Base-by-base conservation (phyloP, 2,888 invertebrate species). In the Cancer borealis region DNA sequence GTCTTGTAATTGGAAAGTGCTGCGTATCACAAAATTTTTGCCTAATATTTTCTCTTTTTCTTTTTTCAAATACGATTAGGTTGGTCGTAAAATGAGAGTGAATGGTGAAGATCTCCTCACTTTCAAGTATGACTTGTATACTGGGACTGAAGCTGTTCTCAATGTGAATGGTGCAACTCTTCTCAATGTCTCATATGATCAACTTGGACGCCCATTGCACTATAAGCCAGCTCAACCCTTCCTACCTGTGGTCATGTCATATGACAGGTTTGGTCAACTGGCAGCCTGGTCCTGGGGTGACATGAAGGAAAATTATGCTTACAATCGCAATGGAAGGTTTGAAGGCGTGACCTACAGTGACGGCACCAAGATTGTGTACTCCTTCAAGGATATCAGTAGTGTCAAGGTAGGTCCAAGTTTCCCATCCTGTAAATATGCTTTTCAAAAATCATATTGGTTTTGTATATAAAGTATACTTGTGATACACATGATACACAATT, bases 261-360 rank as follows among this genome's bases (percentile, higher is more conserved):
- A 99, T 96, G 99, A 99, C 96, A 97, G 99, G 96, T 98, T 98
- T 96, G 99, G 99, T 95, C 97, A 99, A 96, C 97, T 99, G 90
- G 98, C 98, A 3, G 98, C 98, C 96, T 99, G 99, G 99, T 98
- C 98, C 96, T 99, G 99, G 98, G 99, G 99, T 46, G 98, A 98
- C 95, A 97, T 99, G 8, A 98, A 98, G 96, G 99, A 99, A 97
- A 98, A 98, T 0, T 99, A 99, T 96, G 98, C 98, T 0, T 99
- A 99, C 96, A 99, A 99, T 96, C 97, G 98, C 96, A 98, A 98
- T 93, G 99, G 99, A 12, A 97, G 99, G 96, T 97, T 99, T 30
- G 98, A 98, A 96, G 99, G 99, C 97, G 98, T 99, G 95, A 98
- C 98, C 96, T 98, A 99, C 96, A 98, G 98, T 5, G 99, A 99